Percentiles rank a stretch among this genome's conserved stretches.
Conservation (phyloP, 2,797 vertebrate species). For the Pristis pectinata region DNA sequence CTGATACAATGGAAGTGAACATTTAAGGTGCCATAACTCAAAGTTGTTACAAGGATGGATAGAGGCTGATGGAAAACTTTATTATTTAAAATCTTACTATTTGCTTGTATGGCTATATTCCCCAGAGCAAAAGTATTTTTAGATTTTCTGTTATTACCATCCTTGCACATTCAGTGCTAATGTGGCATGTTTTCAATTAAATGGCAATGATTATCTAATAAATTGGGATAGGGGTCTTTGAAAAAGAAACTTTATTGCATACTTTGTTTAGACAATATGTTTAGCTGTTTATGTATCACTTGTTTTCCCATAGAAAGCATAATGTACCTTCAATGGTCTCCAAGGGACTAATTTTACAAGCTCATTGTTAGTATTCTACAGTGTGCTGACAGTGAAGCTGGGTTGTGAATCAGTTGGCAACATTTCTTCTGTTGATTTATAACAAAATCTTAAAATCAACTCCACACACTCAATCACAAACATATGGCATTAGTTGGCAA, state of each 20-base stretch:
- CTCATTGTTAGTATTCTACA: neutral
- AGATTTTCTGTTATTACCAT: neutral
- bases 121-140: neutral
- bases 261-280: neutral
- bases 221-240: neutral
- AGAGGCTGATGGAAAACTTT: too few species aligned
- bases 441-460: neutral
- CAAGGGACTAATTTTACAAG: neutral
- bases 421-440: neutral
- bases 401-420: neutral
- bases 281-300: neutral
- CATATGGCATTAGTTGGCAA: neutral
- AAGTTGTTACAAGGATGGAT: too few species aligned
- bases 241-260: neutral
- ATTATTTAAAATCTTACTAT: neutral
- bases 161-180: neutral
- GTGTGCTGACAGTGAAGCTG: neutral
- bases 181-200: neutral
- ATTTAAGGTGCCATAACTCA: neutral
- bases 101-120: neutral
- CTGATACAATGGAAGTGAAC: too few species aligned
- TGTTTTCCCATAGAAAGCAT: constrained; percentile 3
- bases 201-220: neutral
- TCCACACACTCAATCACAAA: neutral
- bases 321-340: neutral